Conservation (phyloP, 2,113 vertebrate species). For the Probosciger aterrimus region DNA sequence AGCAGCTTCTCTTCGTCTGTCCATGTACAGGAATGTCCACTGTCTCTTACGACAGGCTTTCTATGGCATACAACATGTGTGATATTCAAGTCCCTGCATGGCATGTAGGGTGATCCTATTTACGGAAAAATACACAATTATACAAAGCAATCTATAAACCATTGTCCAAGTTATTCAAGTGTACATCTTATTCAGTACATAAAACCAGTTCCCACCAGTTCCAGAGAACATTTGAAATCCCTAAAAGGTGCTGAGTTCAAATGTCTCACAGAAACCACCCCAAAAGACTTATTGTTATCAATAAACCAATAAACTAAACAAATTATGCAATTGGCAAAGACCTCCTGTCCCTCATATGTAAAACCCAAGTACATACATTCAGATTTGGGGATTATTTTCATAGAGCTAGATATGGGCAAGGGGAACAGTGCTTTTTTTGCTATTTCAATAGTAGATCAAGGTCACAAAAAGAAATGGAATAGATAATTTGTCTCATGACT, state of each 20-base stretch:
- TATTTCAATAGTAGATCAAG: not conserved
- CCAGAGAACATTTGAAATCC: not conserved
- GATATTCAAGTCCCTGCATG: not conserved
- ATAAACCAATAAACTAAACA: not conserved
- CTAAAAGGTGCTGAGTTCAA: not conserved
- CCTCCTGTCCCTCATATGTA: not conserved
- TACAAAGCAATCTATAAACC: not conserved
- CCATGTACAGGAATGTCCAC: rapidly evolving
- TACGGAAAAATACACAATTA: not conserved
- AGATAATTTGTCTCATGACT: not conserved
- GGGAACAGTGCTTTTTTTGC: not conserved
- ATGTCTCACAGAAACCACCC: not conserved
- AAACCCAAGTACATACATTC: not conserved
- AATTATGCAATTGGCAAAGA: not conserved
- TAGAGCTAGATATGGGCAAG: not conserved
- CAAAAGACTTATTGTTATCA: not conserved
- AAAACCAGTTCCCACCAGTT: not conserved
- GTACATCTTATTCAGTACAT: not conserved
- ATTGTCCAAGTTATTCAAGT: not conserved
- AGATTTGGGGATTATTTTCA: not conserved
- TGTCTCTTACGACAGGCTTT: not conserved
- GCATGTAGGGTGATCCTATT: not conserved
- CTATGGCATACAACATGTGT: rapidly evolving
- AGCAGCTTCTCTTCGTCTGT: not conserved
- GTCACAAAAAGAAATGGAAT: not conserved